Conservation (phyloP, 2,888 invertebrate species). For the Xanthorhoe designata region DNA sequence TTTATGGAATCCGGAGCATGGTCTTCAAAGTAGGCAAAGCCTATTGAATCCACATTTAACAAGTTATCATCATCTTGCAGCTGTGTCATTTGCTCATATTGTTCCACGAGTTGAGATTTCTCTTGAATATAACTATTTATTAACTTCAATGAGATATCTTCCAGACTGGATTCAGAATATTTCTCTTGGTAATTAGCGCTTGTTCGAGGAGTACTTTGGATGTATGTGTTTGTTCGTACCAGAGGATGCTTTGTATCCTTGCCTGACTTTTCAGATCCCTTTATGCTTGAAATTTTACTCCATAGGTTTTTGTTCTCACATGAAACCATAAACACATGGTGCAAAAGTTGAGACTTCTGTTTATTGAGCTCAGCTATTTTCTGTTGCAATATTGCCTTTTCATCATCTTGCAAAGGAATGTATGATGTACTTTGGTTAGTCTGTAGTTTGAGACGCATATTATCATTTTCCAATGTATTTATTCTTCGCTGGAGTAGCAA, state of each 20-base stretch:
- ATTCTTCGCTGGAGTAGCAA: conserved; percentile 90
- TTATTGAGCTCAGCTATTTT: conserved; percentile 89
- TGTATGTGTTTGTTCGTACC: conserved; percentile 86
- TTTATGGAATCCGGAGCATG: conserved; percentile 86
- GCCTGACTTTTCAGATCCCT: conserved; percentile 58
- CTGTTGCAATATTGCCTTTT: conserved; percentile 82
- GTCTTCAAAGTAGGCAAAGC: conserved; percentile 87
- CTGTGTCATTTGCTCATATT: conserved; percentile 89
- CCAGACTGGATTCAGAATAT: conserved; percentile 87
- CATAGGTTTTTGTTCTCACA: conserved; percentile 93
- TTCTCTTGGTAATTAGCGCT: conserved; percentile 84
- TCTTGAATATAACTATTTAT: conserved; percentile 89
- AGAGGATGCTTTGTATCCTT: conserved; percentile 69
- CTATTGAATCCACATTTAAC: conserved; percentile 86
- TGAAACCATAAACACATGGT: conserved; percentile 92
- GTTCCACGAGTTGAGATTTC: conserved; percentile 88
- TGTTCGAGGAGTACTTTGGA: conserved; percentile 87
- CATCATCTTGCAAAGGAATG: conserved; percentile 72
- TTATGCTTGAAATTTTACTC: conserved; percentile 88
- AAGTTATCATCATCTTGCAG: conserved; percentile 83
- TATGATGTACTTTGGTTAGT: conserved; percentile 59
- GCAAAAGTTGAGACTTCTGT: conserved; percentile 91
- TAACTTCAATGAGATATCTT: conserved; percentile 91
- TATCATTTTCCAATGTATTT: conserved; percentile 90
- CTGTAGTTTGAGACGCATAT: conserved; percentile 86